Percentiles rank a stretch among this genome's conserved stretches.
Conservation (phyloP, 2,113 vertebrate species). For the Carlito syrichta region DNA sequence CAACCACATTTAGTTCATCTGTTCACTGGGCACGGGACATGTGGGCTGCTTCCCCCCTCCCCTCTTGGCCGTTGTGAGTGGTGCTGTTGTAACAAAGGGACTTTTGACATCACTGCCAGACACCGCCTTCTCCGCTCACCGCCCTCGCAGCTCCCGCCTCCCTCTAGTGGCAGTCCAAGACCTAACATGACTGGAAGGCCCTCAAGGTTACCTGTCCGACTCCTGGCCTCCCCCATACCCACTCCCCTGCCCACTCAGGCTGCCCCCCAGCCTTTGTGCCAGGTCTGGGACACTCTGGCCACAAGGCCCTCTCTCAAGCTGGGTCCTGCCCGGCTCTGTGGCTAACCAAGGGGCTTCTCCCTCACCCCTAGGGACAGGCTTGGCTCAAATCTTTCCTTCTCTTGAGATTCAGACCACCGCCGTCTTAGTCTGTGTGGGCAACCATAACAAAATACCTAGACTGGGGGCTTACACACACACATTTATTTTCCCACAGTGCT, state of each 20-base stretch:
- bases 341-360: not conserved
- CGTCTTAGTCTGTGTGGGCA: no score
- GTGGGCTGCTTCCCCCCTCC: not conserved
- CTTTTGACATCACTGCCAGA: not conserved
- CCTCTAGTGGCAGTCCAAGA: not conserved
- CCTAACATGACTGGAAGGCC: not conserved
- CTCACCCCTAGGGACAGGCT: not conserved
- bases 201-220: no score
- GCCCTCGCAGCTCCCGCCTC: rapidly evolving
- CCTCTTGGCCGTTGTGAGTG: not conserved
- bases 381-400: not conserved
- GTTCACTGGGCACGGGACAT: not conserved
- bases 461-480: not conserved
- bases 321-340: no score
- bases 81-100: not conserved
- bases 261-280: not conserved
- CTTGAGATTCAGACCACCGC: no score
- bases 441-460: not conserved
- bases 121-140: not conserved
- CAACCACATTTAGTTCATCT: no score
- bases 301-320: not conserved
- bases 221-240: not conserved
- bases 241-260: not conserved
- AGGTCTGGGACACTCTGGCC: not conserved
- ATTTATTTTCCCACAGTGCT: not conserved